Evolutionary conservation across 23 tunicate genomes (phyloP).

Genomic region (Trididemnum miniatum): DNA sequence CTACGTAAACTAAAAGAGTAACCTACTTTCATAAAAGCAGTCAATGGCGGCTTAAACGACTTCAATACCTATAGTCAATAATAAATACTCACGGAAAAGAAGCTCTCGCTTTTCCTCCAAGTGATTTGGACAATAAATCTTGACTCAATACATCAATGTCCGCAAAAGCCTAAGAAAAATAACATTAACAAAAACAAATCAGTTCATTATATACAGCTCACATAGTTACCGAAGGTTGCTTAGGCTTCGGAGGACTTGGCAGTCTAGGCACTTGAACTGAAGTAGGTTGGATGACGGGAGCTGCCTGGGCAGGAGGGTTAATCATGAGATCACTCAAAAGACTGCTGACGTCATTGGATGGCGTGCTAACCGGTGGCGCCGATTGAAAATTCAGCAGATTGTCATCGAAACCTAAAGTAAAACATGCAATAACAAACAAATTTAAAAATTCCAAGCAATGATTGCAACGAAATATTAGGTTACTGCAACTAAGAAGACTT

Average conservation of each 20-base stretch:
- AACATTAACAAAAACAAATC: neutral
- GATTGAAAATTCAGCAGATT: conserved; percentile 18
- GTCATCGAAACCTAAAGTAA: conserved; percentile 18
- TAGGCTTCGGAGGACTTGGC: conserved; percentile 44
- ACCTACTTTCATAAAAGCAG: too few relatives aligned
- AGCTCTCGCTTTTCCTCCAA: conserved; percentile 61
- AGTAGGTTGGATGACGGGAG: neutral
- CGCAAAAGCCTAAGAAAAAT: conserved; percentile 34
- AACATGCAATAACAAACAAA: too few relatives aligned
- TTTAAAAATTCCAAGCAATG: too few relatives aligned
- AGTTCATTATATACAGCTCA: neutral
- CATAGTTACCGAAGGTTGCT: neutral
- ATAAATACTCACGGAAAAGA: conserved; percentile 84
- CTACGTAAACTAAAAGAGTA: too few relatives aligned
- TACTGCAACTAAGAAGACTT: too few relatives aligned
- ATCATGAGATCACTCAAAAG: conserved; percentile 1
- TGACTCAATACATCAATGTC: conserved; percentile 80
- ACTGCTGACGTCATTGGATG: conserved; percentile 27
- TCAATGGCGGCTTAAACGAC: too few relatives aligned
- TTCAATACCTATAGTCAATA: too few relatives aligned
- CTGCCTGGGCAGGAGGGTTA: neutral
- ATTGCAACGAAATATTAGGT: too few relatives aligned
- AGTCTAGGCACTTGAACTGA: conserved; percentile 29
- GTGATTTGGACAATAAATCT: conserved; percentile 62
- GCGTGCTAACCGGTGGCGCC: conserved; percentile 5